Evolutionary conservation across 2,797 vertebrate species (phyloP).

Genomic region (Lagorchestes hirsutus): DNA sequence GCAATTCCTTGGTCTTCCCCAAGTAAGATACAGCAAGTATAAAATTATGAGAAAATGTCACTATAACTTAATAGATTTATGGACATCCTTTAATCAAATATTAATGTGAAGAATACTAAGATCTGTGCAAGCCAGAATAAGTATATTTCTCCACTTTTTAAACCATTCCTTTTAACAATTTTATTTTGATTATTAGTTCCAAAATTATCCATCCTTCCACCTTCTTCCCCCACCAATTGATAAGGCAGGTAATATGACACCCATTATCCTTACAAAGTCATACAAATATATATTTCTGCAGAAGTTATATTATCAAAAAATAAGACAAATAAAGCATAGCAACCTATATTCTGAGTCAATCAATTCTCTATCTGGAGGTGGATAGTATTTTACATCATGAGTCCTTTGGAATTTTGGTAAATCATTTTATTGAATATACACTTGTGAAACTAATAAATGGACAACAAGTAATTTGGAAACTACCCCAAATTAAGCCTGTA

Average conservation of each 20-base stretch:
- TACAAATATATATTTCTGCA: background rate
- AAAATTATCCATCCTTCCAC: too few species aligned
- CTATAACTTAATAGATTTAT: background rate
- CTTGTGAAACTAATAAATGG: background rate
- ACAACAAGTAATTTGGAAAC: background rate
- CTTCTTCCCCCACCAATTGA: too few species aligned
- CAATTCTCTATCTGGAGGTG: background rate
- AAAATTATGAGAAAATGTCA: background rate
- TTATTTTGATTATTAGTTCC: too few species aligned
- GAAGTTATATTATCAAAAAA: background rate
- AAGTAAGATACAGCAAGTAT: background rate
- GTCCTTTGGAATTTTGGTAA: background rate
- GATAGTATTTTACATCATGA: background rate
- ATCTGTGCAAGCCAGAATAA: background rate
- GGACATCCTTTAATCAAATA: background rate
- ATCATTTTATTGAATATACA: too few species aligned
- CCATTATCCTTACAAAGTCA: background rate
- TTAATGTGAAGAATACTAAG: background rate
- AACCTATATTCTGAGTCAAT: too few species aligned
- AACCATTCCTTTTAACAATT: too few species aligned
- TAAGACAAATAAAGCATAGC: background rate
- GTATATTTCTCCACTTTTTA: too few species aligned
- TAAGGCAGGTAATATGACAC: background rate
- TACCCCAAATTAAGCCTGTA: background rate
- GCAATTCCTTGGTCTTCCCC: background rate